Base-by-base conservation (phyloP, 2,888 invertebrate genomes). In the Tanytarsus gracilentus region DNA sequence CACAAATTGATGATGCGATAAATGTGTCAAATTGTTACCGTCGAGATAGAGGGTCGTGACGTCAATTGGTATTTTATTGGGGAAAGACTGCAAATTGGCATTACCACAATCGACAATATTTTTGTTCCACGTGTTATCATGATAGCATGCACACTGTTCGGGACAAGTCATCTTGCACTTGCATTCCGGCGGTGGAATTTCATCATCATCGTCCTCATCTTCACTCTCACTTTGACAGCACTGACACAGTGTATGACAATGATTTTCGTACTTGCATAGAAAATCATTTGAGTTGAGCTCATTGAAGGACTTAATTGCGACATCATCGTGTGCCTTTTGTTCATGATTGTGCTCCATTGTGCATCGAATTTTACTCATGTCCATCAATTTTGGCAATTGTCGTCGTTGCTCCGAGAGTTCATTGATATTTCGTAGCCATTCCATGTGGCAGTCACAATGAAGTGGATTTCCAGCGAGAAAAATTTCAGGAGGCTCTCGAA, bases 121-220 rank as follows among this genome's bases (percentile, higher is more conserved):
- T 69, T 86, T 84, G 67, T 83, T 81, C 87, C 89, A 90, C 67
- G 85, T 83, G 73, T 86, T 84, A 77, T 91, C 90, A 76, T 88
- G 88, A 78, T 84, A 91, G 72, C 91, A 92, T 65, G 84, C 83
- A 74, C 91, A 92, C 72, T 84, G 85, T 72, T 82, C 81, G 65
- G 91, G 91, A 72, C 91, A 92, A 67, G 86, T 87, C 86, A 89
- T 90, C 78, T 89, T 86, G 75, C 91, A 91, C 76, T 92, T 91
- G 76, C 91, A 92, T 64, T 88, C 88, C 2, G 18, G 8, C 4
- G 5, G n/a, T 16, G 6, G 4, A 11, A 16, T 5, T 4, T 49
- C 49, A 30, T 52, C 33, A 33, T 9, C n/a, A 14, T 26, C 26
- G 7, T 30, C 29, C 27, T 58, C 58, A 39, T 55, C 39, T 2